Base-by-base conservation (phyloP, 2,888 invertebrate genomes). In the Ypsolopha sequella region DNA sequence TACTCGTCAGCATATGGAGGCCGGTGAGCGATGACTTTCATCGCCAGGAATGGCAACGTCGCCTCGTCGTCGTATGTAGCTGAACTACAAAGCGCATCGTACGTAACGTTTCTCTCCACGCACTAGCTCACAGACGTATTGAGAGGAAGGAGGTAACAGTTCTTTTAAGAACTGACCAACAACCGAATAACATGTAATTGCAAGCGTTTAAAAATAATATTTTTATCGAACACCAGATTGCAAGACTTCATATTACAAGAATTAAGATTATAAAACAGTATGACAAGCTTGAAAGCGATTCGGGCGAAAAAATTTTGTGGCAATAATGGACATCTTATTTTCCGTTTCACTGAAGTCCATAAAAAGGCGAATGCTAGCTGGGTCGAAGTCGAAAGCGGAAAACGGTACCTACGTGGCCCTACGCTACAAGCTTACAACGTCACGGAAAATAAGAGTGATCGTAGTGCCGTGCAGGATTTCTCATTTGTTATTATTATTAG, bases 11-110 rank as follows among this genome's bases (percentile, higher is more conserved):
- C 24, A 24, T 24, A 24, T 55, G 63, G 60, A 56, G 63, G 60
- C 63, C 59, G 60, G 66, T 73, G 69, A 71, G 70, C 71, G 66
- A 73, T 76, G 71, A 78, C 79, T 84, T 84, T 84, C 80, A 78
- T 82, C 74, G 80, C 72, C 69, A 70, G 72, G 77, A 76, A 81
- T 79, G 79, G 80, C 76, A 78, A 74, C 74, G 71, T 70, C 69
- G 76, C 72, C 60, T 24, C 24, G 24, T 24, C 72, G 60, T 24
- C 24, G 24, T 24, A 3, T 24, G 24, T 24, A 62, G 57, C 60
- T 61, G 64, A 63, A 58, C 55, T 56, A 57, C 58, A 54, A 68
- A 66, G 68, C 68, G 68, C 68, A 68, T 66, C 70, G 66, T 65
- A 70, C 65, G 24, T 24, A 24, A 24, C 68, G 72, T 80, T 79